Conservation (phyloP, 2,797 vertebrate genomes). For the Sphaeramia orbicularis region DNA sequence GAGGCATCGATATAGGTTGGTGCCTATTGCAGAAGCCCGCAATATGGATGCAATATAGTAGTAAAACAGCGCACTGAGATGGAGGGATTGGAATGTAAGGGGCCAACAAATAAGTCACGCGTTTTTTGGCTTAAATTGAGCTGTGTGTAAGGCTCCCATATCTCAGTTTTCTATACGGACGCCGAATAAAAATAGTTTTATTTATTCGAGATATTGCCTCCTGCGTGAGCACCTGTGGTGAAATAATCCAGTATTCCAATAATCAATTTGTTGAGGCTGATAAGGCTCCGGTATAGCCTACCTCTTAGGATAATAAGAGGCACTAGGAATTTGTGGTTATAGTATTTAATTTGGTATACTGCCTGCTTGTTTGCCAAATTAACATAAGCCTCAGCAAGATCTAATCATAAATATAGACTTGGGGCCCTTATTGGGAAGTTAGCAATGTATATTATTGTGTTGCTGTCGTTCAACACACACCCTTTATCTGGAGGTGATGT, state of each 20-base stretch:
- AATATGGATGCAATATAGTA: constrained; percentile 49
- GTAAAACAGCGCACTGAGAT: constrained; percentile 31
- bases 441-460: background rate
- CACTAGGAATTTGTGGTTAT: background rate
- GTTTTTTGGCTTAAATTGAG: constrained; percentile 20
- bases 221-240: background rate
- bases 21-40: constrained; percentile 55
- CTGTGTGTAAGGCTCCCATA: background rate
- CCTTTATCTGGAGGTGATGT: background rate
- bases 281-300: background rate
- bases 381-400: too few relatives aligned
- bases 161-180: too few relatives aligned
- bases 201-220: constrained; percentile 1
- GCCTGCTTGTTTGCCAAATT: background rate
- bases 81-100: constrained; percentile 41
- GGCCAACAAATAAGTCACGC: constrained; percentile 12
- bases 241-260: background rate
- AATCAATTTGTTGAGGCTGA: background rate
- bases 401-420: too few relatives aligned
- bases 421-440: too few relatives aligned
- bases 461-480: background rate
- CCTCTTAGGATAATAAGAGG: background rate
- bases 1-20: constrained; percentile 72
- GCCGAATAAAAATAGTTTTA: constrained; percentile 4
- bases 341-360: background rate